Evolutionary conservation across 2,797 vertebrate species (phyloP).

Genomic region (Gymnocypris eckloni): DNA sequence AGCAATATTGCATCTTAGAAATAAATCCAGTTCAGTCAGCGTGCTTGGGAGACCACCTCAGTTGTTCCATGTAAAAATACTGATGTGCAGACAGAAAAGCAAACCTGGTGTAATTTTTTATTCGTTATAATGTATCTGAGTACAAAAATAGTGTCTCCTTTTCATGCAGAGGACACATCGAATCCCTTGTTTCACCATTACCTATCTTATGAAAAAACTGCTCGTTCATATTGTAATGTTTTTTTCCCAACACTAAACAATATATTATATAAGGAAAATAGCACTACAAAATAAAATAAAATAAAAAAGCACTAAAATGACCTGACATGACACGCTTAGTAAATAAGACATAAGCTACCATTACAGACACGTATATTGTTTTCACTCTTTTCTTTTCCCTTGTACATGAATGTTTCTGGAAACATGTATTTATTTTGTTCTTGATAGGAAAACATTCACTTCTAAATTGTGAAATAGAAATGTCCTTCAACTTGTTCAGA

Average conservation of each 20-base stretch:
- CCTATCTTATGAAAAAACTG: conserved; percentile 37
- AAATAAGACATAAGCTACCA: conserved; percentile 38
- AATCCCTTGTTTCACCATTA: conserved; percentile 32
- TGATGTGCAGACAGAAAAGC: conserved; percentile 57
- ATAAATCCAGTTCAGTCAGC: conserved; percentile 83
- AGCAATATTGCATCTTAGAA: conserved; percentile 84
- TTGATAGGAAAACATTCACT: conserved; percentile 27
- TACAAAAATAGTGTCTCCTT: conserved; percentile 86
- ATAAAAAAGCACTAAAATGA: conserved; percentile 31
- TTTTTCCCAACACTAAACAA: conserved; percentile 39
- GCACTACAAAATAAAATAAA: conserved; percentile 41
- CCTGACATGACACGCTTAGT: conserved; percentile 39
- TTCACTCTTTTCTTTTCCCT: conserved; percentile 21
- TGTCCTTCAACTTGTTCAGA: conserved; percentile 22
- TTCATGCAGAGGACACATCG: conserved; percentile 73
- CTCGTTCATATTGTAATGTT: conserved; percentile 6
- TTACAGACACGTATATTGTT: conserved; percentile 38
- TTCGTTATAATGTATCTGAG: conserved; percentile 66
- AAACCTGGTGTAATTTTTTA: conserved; percentile 38
- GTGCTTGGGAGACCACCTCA: conserved; percentile 80
- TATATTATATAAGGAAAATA: conserved; percentile 46
- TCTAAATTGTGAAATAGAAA: conserved; percentile 29
- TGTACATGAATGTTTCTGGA: conserved; percentile 28
- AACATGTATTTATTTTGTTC: conserved; percentile 29
- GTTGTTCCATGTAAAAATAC: conserved; percentile 83